phyloP scores from a whole-genome alignment of 2,113 vertebrate species.

The Aspiorhynchus laticeps region DNA sequence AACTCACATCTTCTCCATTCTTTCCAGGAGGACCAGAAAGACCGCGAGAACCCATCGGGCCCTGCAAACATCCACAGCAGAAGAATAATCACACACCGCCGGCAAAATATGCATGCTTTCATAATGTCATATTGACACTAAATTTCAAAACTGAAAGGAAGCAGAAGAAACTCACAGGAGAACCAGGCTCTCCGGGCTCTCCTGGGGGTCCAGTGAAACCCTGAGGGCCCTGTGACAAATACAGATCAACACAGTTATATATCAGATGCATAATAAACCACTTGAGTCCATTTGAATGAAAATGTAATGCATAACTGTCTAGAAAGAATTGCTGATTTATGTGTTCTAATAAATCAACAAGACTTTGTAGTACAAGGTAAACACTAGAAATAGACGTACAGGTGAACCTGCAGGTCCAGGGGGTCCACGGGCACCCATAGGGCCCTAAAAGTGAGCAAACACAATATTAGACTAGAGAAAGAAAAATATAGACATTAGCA shows the following conservation, averaged over 20 bases:
- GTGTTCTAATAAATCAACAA: neutral
- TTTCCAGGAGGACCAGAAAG: slow-evolving; percentile 88
- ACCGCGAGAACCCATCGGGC: slow-evolving; percentile 95
- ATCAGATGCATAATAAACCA: neutral
- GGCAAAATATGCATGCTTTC: neutral
- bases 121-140: neutral
- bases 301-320: too few species aligned
- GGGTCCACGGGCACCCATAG: slow-evolving; percentile 88
- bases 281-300: neutral
- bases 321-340: neutral
- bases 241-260: neutral
- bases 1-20: slow-evolving; percentile 98
- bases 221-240: slow-evolving; percentile 86
- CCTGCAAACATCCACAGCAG: slow-evolving; percentile 73
- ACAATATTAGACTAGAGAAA: neutral
- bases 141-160: neutral
- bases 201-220: slow-evolving; percentile 93
- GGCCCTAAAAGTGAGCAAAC: slow-evolving; percentile 79
- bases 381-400: slow-evolving; percentile 77
- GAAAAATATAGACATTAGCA: too few species aligned
- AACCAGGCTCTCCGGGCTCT: slow-evolving; percentile 93
- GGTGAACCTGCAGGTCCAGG: slow-evolving; percentile 81
- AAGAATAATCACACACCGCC: neutral
- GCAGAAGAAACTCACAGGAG: slow-evolving; percentile 83
- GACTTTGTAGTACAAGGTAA: neutral